Conservation (phyloP, 2,113 vertebrate genomes). For the Cyprinus carpio region DNA sequence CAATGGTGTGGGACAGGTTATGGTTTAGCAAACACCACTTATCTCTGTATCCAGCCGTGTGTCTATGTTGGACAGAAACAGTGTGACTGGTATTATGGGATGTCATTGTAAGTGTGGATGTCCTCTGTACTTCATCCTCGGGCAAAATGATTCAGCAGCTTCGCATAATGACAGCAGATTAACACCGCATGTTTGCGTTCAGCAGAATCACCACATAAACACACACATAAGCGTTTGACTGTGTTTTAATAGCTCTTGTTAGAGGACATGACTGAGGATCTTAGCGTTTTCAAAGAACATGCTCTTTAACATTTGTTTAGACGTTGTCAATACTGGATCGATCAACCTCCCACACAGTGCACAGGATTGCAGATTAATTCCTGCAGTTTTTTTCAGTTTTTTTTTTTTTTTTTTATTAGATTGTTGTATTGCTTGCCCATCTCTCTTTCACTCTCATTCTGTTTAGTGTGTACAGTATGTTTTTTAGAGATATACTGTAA, state of each 20-base stretch:
- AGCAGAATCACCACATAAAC: background rate
- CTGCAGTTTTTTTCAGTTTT: background rate
- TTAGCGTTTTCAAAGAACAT: background rate
- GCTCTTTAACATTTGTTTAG: background rate
- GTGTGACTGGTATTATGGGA: constrained; percentile 32
- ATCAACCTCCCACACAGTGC: background rate
- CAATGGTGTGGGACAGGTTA: background rate
- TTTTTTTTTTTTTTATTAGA: too few relatives aligned
- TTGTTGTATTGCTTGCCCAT: background rate
- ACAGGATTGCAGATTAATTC: background rate
- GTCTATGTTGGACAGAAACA: background rate
- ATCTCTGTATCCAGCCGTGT: background rate
- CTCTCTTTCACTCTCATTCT: background rate
- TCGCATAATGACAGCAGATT: constrained; percentile 13
- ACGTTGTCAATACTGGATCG: background rate
- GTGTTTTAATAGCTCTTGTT: background rate
- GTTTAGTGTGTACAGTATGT: background rate
- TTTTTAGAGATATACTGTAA: background rate
- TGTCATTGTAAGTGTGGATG: constrained; percentile 33
- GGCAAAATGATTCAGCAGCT: constrained; percentile 1
- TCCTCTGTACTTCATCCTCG: constrained; percentile 33
- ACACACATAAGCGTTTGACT: background rate
- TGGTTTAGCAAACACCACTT: background rate
- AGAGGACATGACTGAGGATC: background rate
- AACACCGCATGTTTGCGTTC: background rate